Percentiles rank a stretch among this genome's conserved stretches.
Evolutionary conservation across 2,888 invertebrate genomes (phyloP).

Genomic region (Nomada fucata): DNA sequence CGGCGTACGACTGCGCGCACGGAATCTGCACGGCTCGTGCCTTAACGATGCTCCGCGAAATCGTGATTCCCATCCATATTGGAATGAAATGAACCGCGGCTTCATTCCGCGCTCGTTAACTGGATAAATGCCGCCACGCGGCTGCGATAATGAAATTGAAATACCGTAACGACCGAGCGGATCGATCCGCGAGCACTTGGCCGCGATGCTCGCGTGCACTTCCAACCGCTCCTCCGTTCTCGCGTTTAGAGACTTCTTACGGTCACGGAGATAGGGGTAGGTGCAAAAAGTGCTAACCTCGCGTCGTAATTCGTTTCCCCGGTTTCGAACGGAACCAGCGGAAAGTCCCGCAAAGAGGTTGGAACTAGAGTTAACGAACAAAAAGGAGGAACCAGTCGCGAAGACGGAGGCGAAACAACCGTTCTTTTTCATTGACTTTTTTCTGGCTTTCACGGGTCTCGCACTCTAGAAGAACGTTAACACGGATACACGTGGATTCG

Average conservation of each 20-base stretch:
- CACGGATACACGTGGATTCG: slow-evolving; percentile 4
- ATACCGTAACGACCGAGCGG: neutral
- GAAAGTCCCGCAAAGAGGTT: slow-evolving; percentile 17
- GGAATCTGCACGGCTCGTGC: slow-evolving; percentile 27
- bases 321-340: slow-evolving; percentile 22
- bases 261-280: neutral
- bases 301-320: slow-evolving; percentile 15
- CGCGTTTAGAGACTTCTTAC: neutral
- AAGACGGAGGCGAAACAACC: slow-evolving; percentile 31
- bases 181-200: neutral
- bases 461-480: neutral
- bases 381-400: slow-evolving; percentile 21
- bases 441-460: slow-evolving; percentile 29
- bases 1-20: neutral
- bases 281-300: slow-evolving; percentile 1
- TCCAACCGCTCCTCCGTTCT: too few species aligned
- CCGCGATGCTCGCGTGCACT: too few species aligned
- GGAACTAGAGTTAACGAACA: slow-evolving; percentile 33
- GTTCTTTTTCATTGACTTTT: slow-evolving; percentile 49
- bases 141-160: neutral
- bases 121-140: neutral
- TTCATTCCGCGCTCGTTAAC: slow-evolving; percentile 24
- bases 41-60: slow-evolving; percentile 43
- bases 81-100: neutral
- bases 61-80: slow-evolving; percentile 33